A percentile compares a stretch with the other conserved stretches of the same genome.
Conservation (phyloP, 2,113 vertebrate species). For the Podiceps cristatus region DNA sequence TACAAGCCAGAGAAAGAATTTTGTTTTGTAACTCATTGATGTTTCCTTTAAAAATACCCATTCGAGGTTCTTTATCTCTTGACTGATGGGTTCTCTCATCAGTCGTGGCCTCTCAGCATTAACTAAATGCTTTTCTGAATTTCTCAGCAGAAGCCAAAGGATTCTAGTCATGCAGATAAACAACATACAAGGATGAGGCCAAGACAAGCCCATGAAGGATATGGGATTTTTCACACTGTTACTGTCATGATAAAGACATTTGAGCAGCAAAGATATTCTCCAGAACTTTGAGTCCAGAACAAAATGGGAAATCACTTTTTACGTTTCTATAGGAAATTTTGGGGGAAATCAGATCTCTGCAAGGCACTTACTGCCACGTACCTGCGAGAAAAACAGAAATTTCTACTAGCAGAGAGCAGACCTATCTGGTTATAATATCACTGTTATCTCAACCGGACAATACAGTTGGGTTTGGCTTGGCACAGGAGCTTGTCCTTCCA, state of each 20-base stretch:
- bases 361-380: background rate
- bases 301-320: background rate
- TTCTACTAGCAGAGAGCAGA: background rate
- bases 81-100: background rate
- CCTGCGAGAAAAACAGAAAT: background rate
- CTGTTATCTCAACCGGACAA: background rate
- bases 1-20: background rate
- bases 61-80: background rate
- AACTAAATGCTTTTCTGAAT: background rate
- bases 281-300: background rate
- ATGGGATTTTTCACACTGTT: background rate
- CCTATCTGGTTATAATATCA: background rate
- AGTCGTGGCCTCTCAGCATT: background rate
- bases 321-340: background rate
- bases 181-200: background rate
- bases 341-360: background rate
- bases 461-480: background rate
- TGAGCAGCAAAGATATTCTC: background rate
- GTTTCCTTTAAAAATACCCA: background rate
- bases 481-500: background rate
- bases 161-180: background rate
- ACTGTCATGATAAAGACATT: background rate
- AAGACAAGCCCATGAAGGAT: background rate
- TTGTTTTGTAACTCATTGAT: background rate
- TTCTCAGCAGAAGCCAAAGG: background rate